Percentiles rank a stretch among this genome's conserved stretches.
Conservation (phyloP, 2,797 vertebrate genomes). For the Phoxinus dragarum region DNA sequence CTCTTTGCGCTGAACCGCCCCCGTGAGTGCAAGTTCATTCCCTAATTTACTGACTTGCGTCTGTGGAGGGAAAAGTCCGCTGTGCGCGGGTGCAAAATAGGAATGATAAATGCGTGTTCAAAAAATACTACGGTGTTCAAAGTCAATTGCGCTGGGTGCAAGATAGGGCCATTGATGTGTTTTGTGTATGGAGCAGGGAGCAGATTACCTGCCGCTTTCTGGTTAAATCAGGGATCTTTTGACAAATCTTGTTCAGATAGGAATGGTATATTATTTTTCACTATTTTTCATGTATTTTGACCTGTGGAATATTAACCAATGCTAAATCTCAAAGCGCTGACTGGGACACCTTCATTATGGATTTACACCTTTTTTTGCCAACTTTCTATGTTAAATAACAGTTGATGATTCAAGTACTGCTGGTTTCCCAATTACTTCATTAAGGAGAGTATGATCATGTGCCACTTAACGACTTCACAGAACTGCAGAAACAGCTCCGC, state of each 20-base stretch:
- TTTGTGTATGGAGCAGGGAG: background rate
- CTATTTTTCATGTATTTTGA: background rate
- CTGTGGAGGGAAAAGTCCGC: too few species aligned
- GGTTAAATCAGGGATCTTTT: background rate
- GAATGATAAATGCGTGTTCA: too few species aligned
- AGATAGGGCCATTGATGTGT: too few species aligned
- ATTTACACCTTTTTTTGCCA: slow-evolving; percentile 7
- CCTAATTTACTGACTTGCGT: too few species aligned
- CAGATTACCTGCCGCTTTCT: background rate
- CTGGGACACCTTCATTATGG: background rate
- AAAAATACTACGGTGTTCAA: too few species aligned
- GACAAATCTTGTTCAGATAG: background rate
- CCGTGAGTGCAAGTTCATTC: too few species aligned
- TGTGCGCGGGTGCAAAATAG: too few species aligned
- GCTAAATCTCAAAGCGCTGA: background rate
- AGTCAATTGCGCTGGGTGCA: too few species aligned
- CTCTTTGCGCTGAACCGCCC: too few species aligned
- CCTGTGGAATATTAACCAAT: slow-evolving; percentile 6
- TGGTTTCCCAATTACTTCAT: slow-evolving; percentile 10
- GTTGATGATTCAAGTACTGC: background rate
- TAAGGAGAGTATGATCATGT: background rate
- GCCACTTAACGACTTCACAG: background rate
- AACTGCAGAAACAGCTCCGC: background rate
- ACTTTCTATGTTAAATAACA: slow-evolving; percentile 15
- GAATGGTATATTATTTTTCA: background rate